Evolutionary conservation across 2,113 vertebrate species (phyloP), one percentile per base, ranked within the genome.

Genomic region (Callorhinus ursinus): DNA sequence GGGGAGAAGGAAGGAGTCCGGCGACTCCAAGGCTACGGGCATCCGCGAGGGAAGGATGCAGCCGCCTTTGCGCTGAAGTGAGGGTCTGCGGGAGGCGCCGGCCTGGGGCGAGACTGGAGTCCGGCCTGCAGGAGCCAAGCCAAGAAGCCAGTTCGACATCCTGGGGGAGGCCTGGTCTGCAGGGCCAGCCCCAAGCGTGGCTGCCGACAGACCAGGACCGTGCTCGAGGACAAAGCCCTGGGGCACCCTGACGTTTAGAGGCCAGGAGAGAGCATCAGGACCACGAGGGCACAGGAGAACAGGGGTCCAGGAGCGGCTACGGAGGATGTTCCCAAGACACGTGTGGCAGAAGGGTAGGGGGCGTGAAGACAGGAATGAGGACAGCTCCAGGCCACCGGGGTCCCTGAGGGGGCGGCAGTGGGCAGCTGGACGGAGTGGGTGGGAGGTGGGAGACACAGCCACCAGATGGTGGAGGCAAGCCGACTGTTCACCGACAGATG

Each of bases 401-500:
- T 3, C 46, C 74, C 15, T 1, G 28, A 15, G 49, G 46, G 14
- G 28, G 46, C 16, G 1, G 8, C 16, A 8, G 39, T 21, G 4
- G 28, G 74, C 28, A 31, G 28, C 15, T 49, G 28, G 46, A 19
- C 8, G 4, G 15, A 31, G 74, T 4, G 9, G 46, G 46, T 11
- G 15, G 28, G 16, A 33, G 33, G 26, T 3, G 31, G 28, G 16
- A 31, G 14, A 31, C 46, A 18, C 8, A 8, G 9, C 36, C 36
- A 7, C 69, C 19, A 4, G 18, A 0, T 10, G n/a, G 33, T 19
- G n/a, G n/a, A 39, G 69, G 2, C 69, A 2, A 36, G 69, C 19
- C n/a, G n/a, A 39, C 36, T 0, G 10, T 11, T 36, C 69, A 5
- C 1, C 1, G 3, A 8, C 71, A 42, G 24, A 46, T 2, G 39